Evolutionary conservation across 2,797 vertebrate genomes (phyloP).

Genomic region (Macroramphosus scolopax): DNA sequence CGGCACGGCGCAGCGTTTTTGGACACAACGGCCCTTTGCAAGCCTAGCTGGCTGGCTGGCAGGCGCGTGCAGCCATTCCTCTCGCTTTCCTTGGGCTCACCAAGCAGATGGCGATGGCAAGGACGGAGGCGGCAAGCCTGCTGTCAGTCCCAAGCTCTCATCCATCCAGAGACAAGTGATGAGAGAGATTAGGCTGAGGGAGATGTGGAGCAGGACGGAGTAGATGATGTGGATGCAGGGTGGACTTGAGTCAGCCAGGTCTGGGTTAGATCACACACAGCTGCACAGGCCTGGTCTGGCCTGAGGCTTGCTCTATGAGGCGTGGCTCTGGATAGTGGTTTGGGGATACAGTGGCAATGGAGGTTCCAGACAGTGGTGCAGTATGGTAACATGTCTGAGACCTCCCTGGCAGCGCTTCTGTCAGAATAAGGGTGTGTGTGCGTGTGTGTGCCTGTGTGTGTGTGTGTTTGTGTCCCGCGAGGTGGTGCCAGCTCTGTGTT

Average conservation of each 20-base stretch:
- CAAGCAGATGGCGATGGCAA: conserved; percentile 81
- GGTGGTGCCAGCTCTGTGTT: conserved; percentile 59
- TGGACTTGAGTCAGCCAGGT: conserved; percentile 48
- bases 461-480: conserved; percentile 49
- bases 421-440: conserved; percentile 53
- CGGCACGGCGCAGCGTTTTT: conserved; percentile 73
- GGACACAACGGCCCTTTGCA: conserved; percentile 67
- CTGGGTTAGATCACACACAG: conserved; percentile 57
- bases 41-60: conserved; percentile 68
- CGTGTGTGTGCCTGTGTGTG: conserved; percentile 18
- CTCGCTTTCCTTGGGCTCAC: conserved; percentile 70
- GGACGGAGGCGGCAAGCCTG: conserved; percentile 66
- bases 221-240: conserved; percentile 43
- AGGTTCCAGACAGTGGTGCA: conserved; percentile 64
- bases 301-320: conserved; percentile 59
- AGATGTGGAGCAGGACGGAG: conserved; percentile 49
- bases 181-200: conserved; percentile 57
- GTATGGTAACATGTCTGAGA: conserved; percentile 71
- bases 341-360: conserved; percentile 60
- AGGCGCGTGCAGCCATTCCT: conserved; percentile 51
- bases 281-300: conserved; percentile 55
- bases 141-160: conserved; percentile 66
- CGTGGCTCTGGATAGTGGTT: conserved; percentile 63
- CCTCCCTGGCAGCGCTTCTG: conserved; percentile 74
- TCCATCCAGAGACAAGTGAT: conserved; percentile 65